A percentile compares a stretch with the other conserved stretches of the same genome.
phyloP scores from a whole-genome alignment of 2,888 invertebrate species.

The Meganola albula region DNA sequence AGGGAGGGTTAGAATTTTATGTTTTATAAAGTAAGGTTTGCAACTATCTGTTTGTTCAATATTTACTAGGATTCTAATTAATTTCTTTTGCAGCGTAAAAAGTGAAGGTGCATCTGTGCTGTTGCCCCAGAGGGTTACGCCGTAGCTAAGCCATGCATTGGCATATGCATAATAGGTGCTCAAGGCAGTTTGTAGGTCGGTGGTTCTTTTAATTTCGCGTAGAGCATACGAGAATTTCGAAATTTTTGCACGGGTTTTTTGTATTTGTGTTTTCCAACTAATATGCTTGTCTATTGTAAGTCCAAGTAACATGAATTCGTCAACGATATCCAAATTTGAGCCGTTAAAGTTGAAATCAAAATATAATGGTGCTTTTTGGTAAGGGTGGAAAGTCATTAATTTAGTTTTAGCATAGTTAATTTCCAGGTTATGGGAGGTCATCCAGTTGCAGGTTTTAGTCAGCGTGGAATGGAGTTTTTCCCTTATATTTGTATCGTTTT shows the following conservation, averaged over 20 bases:
- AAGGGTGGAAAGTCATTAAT: slow-evolving; percentile 5
- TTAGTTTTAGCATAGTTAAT: slow-evolving; percentile 8
- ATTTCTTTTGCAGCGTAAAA: too few relatives aligned
- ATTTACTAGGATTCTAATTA: too few relatives aligned
- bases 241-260: slow-evolving; percentile 1
- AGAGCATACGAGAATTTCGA: neutral
- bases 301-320: slow-evolving; percentile 2
- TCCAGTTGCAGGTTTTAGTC: neutral
- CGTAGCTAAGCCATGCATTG: slow-evolving; percentile 1
- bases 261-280: slow-evolving; percentile 1
- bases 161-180: neutral
- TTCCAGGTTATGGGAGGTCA: slow-evolving; percentile 5
- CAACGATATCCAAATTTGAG: slow-evolving; percentile 2
- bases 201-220: neutral
- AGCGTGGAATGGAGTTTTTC: slow-evolving; percentile 1
- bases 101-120: neutral
- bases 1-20: too few relatives aligned
- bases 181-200: neutral
- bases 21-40: too few relatives aligned
- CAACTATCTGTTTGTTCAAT: too few relatives aligned
- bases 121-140: neutral
- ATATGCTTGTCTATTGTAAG: neutral
- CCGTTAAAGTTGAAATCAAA: neutral
- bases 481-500: slow-evolving; percentile 3
- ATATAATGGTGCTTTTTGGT: slow-evolving; percentile 2